phyloP scores from a whole-genome alignment of 1,140 invertebrate genomes.

The Caerostris darwini region DNA sequence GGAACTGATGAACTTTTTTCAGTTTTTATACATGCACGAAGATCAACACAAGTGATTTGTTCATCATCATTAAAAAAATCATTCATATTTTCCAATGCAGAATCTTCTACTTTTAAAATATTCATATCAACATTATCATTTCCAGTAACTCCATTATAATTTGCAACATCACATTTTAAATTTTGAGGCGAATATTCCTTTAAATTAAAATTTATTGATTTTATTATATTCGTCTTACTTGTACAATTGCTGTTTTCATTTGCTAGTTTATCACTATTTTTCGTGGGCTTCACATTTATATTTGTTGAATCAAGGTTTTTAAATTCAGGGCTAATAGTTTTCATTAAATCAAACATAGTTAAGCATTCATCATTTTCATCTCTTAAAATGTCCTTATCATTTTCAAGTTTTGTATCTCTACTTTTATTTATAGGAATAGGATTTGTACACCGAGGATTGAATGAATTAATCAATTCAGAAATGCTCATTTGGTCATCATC shows the following conservation, averaged over 20 bases:
- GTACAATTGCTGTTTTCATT: not conserved
- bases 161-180: not conserved
- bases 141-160: not conserved
- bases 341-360: not conserved
- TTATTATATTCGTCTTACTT: not conserved
- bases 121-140: not conserved
- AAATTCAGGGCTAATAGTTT: not conserved
- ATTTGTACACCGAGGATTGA: not conserved
- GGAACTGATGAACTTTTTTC: not conserved
- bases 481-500: not conserved
- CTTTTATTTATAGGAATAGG: not conserved
- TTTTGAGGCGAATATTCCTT: not conserved
- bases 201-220: not conserved
- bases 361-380: too few species aligned
- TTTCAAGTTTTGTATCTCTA: not conserved
- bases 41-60: not conserved
- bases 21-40: not conserved
- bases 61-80: not conserved
- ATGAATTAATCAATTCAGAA: not conserved
- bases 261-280: not conserved
- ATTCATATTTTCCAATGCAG: not conserved
- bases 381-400: too few species aligned
- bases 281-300: not conserved
- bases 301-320: not conserved
- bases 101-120: not conserved